phyloP scores from a whole-genome alignment of 2,113 vertebrate genomes.

The Melanerpes aurifrons region DNA sequence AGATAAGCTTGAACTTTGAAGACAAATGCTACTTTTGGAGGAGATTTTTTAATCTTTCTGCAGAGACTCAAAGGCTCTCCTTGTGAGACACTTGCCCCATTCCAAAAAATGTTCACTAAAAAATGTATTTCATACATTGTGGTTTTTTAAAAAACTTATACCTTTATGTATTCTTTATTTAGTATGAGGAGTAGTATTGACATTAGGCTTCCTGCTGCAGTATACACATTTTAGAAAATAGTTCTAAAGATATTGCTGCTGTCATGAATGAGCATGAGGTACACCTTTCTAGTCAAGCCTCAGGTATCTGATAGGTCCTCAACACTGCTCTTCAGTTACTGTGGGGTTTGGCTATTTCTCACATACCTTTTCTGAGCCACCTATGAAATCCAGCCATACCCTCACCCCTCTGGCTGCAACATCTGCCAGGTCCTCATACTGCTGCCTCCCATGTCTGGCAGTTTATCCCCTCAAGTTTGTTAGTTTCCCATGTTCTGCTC shows the following conservation, averaged over 20 bases:
- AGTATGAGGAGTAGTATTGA: neutral
- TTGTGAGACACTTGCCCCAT: neutral
- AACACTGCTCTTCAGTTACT: neutral
- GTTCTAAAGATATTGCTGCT: neutral
- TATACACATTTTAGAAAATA: neutral
- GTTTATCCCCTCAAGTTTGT: neutral
- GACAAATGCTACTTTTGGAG: neutral
- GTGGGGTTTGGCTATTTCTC: neutral
- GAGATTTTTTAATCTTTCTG: neutral
- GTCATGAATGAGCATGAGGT: neutral
- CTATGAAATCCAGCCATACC: neutral
- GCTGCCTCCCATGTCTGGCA: neutral
- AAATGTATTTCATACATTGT: neutral
- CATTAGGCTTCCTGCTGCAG: neutral
- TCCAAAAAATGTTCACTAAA: neutral
- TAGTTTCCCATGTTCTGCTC: neutral
- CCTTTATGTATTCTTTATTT: neutral
- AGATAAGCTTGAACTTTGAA: neutral
- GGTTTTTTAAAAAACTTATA: neutral
- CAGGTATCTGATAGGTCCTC: neutral
- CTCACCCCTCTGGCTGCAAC: accelerated
- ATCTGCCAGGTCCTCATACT: neutral
- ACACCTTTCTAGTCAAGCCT: neutral
- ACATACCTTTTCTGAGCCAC: neutral
- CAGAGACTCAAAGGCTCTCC: neutral